Evolutionary conservation across 2,888 invertebrate genomes (phyloP).

Genomic region (Tetragonisca angustula): DNA sequence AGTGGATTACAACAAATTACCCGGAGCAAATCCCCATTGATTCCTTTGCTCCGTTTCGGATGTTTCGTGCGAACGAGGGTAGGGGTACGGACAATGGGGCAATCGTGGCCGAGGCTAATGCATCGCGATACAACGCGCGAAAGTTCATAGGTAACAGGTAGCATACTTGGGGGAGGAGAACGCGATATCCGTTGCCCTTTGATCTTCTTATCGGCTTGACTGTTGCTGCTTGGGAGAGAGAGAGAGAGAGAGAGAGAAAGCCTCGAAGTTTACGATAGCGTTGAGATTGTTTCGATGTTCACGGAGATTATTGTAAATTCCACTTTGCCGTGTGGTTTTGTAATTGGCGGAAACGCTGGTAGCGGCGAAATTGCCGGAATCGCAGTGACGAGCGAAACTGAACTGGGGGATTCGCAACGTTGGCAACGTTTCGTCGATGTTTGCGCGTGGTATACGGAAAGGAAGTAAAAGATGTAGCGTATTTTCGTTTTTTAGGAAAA

Average conservation of each 20-base stretch:
- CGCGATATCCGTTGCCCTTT: background rate
- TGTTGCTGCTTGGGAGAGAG: background rate
- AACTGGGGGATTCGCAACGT: too few species aligned
- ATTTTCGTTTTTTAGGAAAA: too few species aligned
- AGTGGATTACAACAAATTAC: constrained; percentile 56
- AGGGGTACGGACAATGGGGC: constrained; percentile 15
- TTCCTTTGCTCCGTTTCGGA: constrained; percentile 30
- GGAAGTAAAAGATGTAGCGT: too few species aligned
- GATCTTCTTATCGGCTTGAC: background rate
- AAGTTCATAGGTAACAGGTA: background rate
- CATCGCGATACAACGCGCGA: background rate
- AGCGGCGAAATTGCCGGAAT: background rate
- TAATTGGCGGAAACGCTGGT: background rate
- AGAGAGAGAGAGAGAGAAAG: too few species aligned
- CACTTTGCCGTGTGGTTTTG: background rate
- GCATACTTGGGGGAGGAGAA: background rate
- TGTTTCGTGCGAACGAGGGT: background rate
- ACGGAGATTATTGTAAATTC: background rate
- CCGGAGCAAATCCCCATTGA: constrained; percentile 29
- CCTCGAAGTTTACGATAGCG: background rate
- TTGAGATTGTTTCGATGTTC: background rate
- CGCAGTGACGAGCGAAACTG: too few species aligned
- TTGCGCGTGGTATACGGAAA: too few species aligned
- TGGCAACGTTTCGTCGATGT: too few species aligned
- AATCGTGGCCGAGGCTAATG: background rate